phyloP scores from a whole-genome alignment of 2,888 invertebrate species.

The Chironomus tentans region DNA sequence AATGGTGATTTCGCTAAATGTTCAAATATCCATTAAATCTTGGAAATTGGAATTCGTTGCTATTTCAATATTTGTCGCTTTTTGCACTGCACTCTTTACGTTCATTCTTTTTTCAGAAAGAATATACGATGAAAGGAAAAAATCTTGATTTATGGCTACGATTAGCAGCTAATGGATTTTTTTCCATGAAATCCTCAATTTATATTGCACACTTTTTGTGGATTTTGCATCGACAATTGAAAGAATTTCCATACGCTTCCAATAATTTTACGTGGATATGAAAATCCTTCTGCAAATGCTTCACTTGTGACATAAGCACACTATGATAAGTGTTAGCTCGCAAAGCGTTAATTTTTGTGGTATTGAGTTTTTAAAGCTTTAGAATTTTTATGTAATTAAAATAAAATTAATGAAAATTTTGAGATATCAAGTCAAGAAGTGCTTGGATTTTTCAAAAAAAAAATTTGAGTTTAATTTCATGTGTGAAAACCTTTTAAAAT shows the following conservation, averaged over 20 bases:
- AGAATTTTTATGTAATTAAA: no score
- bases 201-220: slow-evolving; percentile 13
- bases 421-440: no score
- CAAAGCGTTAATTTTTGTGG: background rate
- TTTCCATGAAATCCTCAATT: slow-evolving; percentile 19
- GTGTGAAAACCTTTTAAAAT: no score
- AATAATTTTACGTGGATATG: slow-evolving; percentile 22
- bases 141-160: slow-evolving; percentile 24
- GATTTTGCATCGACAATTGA: slow-evolving; percentile 5
- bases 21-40: background rate
- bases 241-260: slow-evolving; percentile 24
- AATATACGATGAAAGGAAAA: slow-evolving; percentile 6
- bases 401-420: no score
- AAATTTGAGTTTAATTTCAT: no score
- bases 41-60: background rate
- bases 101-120: background rate
- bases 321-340: background rate
- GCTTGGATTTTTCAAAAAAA: no score
- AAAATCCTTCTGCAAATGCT: slow-evolving; percentile 8
- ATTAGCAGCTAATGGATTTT: slow-evolving; percentile 24
- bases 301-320: background rate
- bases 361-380: no score
- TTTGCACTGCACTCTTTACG: background rate
- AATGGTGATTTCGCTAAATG: background rate
- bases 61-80: background rate